phyloP scores from a whole-genome alignment of 2,797 vertebrate genomes.

The Pantherophis alleghaniensis region DNA sequence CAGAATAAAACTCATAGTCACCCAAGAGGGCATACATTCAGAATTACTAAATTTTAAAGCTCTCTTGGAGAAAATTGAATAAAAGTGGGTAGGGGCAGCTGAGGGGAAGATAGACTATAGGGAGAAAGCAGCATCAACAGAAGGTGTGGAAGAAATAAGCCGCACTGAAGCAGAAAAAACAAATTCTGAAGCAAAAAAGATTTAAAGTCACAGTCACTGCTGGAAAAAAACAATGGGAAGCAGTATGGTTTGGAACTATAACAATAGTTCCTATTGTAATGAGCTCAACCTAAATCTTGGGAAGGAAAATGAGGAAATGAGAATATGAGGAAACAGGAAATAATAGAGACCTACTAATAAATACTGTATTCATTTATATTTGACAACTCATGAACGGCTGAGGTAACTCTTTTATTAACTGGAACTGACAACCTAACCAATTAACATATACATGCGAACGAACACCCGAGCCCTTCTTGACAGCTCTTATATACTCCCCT shows the following conservation, averaged over 20 bases:
- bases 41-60: neutral
- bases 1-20: neutral
- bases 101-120: neutral
- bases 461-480: too few species aligned
- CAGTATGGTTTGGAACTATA: neutral
- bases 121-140: neutral
- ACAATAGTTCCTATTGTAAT: neutral
- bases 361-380: too few species aligned
- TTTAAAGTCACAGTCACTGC: neutral
- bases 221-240: neutral
- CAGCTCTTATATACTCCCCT: too few species aligned
- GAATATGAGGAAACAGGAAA: neutral
- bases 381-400: too few species aligned
- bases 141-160: neutral
- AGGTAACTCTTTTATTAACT: too few species aligned
- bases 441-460: too few species aligned
- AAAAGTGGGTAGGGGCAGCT: neutral
- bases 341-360: neutral
- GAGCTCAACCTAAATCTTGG: neutral
- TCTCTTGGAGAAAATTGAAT: neutral
- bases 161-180: neutral
- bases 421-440: too few species aligned
- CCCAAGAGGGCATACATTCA: neutral
- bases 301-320: neutral
- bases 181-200: neutral